phyloP scores from a whole-genome alignment of 92 coral and sea anemone genomes.

The Desmophyllum pertusum region DNA sequence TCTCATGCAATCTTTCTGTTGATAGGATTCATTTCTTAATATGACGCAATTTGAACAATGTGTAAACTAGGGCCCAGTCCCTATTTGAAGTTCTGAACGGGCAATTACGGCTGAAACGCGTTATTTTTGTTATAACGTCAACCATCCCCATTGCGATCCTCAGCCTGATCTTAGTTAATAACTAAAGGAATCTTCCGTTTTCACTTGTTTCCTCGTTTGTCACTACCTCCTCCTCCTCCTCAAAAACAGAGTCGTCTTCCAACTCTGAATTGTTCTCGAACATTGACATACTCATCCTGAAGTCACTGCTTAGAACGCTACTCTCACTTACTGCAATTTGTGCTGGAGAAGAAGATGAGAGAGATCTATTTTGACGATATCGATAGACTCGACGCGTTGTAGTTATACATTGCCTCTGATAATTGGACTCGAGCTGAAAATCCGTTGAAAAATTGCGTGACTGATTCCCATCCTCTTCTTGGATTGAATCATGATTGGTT shows the following conservation, averaged over 20 bases:
- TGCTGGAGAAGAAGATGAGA: background rate
- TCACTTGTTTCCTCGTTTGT: background rate
- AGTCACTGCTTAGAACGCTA: background rate
- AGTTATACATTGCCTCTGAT: background rate
- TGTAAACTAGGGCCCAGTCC: too few species aligned
- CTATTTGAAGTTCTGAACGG: too few species aligned
- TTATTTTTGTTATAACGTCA: background rate
- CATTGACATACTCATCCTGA: background rate
- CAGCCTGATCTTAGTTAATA: background rate
- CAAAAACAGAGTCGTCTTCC: background rate
- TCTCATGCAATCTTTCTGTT: too few species aligned
- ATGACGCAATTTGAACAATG: too few species aligned
- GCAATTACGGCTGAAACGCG: background rate
- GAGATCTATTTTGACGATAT: background rate
- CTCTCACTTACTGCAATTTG: constrained; percentile 15
- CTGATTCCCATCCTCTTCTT: background rate
- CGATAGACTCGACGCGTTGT: background rate
- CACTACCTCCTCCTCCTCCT: background rate
- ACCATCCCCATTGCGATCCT: background rate
- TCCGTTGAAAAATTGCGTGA: background rate
- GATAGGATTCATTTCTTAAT: too few species aligned
- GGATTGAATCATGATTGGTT: background rate
- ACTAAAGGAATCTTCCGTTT: background rate
- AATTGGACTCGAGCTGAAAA: background rate
- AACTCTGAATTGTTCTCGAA: background rate